phyloP scores from a whole-genome alignment of 1,140 invertebrate species.

The Leptonema lineaticorne region DNA sequence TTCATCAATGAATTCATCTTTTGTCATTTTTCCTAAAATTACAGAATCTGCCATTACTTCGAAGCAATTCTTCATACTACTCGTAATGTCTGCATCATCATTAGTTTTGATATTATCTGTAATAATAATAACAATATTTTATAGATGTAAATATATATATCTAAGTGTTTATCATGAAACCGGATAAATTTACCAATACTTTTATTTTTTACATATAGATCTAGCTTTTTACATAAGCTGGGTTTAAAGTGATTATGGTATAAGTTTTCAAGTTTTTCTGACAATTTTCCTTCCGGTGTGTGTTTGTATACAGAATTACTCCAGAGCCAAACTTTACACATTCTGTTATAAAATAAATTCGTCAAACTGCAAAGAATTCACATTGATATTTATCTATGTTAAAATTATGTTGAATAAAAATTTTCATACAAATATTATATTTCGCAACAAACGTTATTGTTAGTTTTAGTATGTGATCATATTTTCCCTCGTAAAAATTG shows the following conservation, averaged over 20 bases:
- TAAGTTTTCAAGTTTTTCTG: not conserved
- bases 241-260: not conserved
- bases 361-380: constrained; percentile 3
- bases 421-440: not conserved
- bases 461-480: not conserved
- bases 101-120: not conserved
- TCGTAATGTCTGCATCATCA: not conserved
- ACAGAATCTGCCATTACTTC: constrained; percentile 1
- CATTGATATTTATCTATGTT: not conserved
- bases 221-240: not conserved
- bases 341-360: constrained; percentile 11
- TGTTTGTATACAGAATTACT: not conserved
- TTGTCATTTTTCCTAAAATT: not conserved
- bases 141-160: not conserved
- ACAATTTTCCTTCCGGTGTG: not conserved
- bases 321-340: constrained; percentile 21
- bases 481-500: not conserved
- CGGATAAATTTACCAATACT: too few species aligned
- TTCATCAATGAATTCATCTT: constrained; percentile 9
- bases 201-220: not conserved
- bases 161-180: not conserved
- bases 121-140: not conserved
- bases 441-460: not conserved
- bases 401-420: not conserved
- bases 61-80: not conserved